Evolutionary conservation across 2,113 vertebrate species (phyloP).

Genomic region (Oreocharis arfaki): DNA sequence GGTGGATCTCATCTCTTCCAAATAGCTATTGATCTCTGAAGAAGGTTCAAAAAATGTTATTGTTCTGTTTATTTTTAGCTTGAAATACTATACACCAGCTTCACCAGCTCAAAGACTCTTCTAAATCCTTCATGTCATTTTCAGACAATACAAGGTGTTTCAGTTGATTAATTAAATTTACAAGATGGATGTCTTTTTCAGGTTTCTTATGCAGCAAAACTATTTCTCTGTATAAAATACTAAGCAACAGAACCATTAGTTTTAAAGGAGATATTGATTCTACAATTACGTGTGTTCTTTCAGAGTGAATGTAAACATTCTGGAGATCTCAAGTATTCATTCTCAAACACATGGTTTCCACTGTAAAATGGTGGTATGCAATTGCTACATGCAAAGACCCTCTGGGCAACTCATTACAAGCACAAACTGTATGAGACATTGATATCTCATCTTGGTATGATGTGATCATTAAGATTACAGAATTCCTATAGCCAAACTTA

Average conservation of each 20-base stretch:
- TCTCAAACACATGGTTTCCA: background rate
- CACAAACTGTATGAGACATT: background rate
- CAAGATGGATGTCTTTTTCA: background rate
- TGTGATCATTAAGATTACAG: background rate
- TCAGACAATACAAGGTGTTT: background rate
- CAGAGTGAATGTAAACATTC: background rate
- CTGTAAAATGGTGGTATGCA: background rate
- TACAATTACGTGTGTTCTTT: background rate
- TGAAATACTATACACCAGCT: background rate
- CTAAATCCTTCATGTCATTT: background rate
- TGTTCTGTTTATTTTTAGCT: background rate
- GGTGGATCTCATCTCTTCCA: background rate
- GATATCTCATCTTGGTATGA: background rate
- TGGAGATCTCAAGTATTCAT: background rate
- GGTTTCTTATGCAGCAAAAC: background rate
- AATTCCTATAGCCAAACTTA: background rate
- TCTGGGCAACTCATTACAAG: background rate
- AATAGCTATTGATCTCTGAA: background rate
- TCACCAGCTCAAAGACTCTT: background rate
- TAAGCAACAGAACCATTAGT: background rate
- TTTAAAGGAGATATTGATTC: constrained; percentile 26
- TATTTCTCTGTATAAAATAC: constrained; percentile 18
- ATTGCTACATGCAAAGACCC: background rate
- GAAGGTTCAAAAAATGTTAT: background rate
- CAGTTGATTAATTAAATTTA: background rate